A percentile compares a stretch with the other conserved stretches of the same genome.
These are phyloP conservation scores for Lepeophtheirus salmonis DNA, from an alignment of 1,140 invertebrate species.

Conservation along the genomic window DNA sequence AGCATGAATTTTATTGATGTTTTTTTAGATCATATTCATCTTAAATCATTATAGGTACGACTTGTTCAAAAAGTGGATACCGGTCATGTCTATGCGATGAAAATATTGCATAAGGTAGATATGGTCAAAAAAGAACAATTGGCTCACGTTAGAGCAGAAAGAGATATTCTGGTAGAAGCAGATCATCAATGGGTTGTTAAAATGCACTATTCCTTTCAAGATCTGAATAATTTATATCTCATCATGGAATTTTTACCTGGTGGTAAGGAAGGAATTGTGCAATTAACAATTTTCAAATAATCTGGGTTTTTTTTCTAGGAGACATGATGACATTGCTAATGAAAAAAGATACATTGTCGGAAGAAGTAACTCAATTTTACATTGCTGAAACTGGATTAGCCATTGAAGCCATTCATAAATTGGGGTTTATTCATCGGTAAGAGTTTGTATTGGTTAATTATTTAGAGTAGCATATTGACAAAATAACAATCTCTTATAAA, in stretches of 20 bases:
- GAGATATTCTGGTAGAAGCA: slow-evolving; percentile 93
- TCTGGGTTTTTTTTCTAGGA: slow-evolving; percentile 37
- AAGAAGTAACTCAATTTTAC: slow-evolving; percentile 98
- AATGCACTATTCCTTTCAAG: slow-evolving; percentile 99
- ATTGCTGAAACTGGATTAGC: slow-evolving; percentile 93
- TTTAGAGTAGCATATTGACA: too few species aligned
- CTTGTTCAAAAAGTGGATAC: slow-evolving; percentile 99
- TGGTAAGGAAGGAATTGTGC: slow-evolving; percentile 41
- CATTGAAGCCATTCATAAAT: slow-evolving; percentile 96
- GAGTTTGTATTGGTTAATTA: slow-evolving; percentile 28
- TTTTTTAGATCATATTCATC: not conserved
- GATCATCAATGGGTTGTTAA: slow-evolving; percentile 99
- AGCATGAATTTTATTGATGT: slow-evolving; percentile 27
- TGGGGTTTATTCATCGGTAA: slow-evolving; percentile 91
- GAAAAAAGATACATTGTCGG: slow-evolving; percentile 96
- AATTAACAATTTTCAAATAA: not conserved
- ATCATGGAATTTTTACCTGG: slow-evolving; percentile 99
- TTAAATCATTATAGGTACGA: slow-evolving; percentile 44
- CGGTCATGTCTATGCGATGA: slow-evolving; percentile 99
- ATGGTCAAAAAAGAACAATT: slow-evolving; percentile 99
- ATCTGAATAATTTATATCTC: slow-evolving; percentile 93
- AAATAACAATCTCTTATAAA: not conserved
- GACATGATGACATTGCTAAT: slow-evolving; percentile 99
- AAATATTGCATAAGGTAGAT: slow-evolving; percentile 93
- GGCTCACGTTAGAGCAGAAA: slow-evolving; percentile 91